phyloP scores from a whole-genome alignment of 2,113 vertebrate species.

The Triplophysa dalaica region DNA sequence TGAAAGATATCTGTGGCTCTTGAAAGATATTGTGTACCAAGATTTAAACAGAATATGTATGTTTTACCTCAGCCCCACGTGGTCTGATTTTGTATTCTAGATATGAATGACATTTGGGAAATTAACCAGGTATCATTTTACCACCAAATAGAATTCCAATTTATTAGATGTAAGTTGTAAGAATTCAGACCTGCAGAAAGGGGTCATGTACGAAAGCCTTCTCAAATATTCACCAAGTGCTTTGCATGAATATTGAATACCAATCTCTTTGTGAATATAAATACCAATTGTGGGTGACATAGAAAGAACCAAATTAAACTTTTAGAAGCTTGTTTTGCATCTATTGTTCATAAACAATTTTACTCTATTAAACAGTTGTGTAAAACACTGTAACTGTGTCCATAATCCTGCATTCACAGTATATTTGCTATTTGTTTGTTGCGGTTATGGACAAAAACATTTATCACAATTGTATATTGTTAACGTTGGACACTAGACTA shows the following conservation, averaged over 20 bases:
- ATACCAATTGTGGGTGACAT: background rate
- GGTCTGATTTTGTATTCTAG: slow-evolving; percentile 1
- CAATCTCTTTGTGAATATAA: slow-evolving; percentile 24
- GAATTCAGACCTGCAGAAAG: slow-evolving; percentile 34
- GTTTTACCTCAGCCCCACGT: slow-evolving; percentile 1
- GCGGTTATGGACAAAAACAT: too few species aligned
- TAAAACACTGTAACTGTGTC: background rate
- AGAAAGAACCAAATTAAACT: background rate
- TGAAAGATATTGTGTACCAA: background rate
- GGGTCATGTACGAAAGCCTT: slow-evolving; percentile 15
- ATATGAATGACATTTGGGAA: slow-evolving; percentile 22
- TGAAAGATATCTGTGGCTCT: background rate
- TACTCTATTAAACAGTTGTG: background rate
- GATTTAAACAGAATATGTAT: background rate
- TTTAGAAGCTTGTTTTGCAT: background rate
- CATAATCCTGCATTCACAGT: too few species aligned
- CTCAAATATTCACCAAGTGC: slow-evolving; percentile 13
- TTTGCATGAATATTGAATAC: slow-evolving; percentile 29
- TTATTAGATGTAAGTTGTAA: slow-evolving; percentile 10
- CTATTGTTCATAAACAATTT: background rate
- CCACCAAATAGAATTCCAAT: slow-evolving; percentile 30
- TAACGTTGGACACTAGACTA: too few species aligned
- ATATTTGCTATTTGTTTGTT: too few species aligned
- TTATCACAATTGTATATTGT: too few species aligned
- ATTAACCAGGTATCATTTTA: slow-evolving; percentile 3